A percentile compares a stretch with the other conserved stretches of the same genome.
Conservation (phyloP, 1,140 invertebrate genomes). For the Holotrichia oblita region DNA sequence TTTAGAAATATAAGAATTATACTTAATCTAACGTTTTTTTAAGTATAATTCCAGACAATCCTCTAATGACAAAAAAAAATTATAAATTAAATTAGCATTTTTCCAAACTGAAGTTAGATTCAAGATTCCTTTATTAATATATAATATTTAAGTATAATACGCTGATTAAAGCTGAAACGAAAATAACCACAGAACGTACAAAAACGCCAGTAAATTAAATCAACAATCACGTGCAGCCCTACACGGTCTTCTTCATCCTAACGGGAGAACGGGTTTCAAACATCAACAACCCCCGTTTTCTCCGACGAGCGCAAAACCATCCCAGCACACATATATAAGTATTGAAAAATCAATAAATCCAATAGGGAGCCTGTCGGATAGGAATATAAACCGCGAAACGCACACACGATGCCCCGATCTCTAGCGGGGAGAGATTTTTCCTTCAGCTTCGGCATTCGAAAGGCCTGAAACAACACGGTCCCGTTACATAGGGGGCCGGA, state of each 20-base stretch:
- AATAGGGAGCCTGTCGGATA: neutral
- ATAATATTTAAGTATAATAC: too few species aligned
- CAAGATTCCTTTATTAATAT: too few species aligned
- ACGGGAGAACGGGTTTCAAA: neutral
- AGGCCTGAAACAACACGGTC: neutral
- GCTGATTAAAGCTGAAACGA: too few species aligned
- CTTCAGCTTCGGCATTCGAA: neutral
- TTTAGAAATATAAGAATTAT: too few species aligned
- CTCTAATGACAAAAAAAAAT: too few species aligned
- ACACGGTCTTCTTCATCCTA: neutral
- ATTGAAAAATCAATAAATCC: conserved; percentile 14
- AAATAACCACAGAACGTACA: conserved; percentile 4
- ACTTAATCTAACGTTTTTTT: too few species aligned
- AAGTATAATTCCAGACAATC: too few species aligned
- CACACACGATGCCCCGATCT: neutral
- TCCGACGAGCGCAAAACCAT: neutral
- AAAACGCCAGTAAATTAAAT: neutral
- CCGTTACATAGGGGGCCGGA: neutral
- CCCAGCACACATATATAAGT: neutral
- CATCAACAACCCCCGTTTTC: neutral
- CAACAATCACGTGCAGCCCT: conserved; percentile 5
- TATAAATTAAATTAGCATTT: too few species aligned
- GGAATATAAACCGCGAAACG: neutral
- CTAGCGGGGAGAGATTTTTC: neutral
- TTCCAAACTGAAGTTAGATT: too few species aligned